These are phyloP conservation scores for Solenodon paradoxus DNA, from an alignment of 2,113 vertebrate genomes.

Conservation along the genomic window DNA sequence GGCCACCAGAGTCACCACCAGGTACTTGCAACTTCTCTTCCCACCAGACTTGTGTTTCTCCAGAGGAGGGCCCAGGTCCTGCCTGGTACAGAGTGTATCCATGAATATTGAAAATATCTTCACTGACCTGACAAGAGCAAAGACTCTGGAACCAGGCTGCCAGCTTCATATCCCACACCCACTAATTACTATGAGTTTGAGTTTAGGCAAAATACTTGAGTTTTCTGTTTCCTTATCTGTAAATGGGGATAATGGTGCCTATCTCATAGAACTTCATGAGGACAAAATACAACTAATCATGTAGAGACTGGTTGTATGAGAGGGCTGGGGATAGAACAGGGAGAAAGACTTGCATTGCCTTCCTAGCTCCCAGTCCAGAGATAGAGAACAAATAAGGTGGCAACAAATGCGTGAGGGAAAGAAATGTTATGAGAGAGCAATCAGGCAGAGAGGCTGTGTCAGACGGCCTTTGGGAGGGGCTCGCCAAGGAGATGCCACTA, in stretches of 20 bases:
- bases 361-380: neutral
- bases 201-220: neutral
- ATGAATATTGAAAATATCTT: neutral
- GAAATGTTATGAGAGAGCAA: neutral
- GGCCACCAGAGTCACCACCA: no score
- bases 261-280: neutral
- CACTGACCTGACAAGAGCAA: neutral
- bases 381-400: conserved; percentile 7
- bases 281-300: neutral
- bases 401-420: neutral
- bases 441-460: neutral
- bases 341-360: neutral
- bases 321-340: neutral
- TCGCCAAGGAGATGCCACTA: neutral
- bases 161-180: neutral
- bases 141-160: neutral
- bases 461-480: neutral
- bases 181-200: neutral
- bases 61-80: neutral
- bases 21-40: neutral
- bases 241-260: neutral
- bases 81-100: neutral
- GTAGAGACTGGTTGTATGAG: neutral
- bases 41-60: neutral
- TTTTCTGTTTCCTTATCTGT: neutral